These are phyloP conservation scores for Butorides virescens DNA, from an alignment of 2,113 vertebrate genomes.

Conservation along the genomic window DNA sequence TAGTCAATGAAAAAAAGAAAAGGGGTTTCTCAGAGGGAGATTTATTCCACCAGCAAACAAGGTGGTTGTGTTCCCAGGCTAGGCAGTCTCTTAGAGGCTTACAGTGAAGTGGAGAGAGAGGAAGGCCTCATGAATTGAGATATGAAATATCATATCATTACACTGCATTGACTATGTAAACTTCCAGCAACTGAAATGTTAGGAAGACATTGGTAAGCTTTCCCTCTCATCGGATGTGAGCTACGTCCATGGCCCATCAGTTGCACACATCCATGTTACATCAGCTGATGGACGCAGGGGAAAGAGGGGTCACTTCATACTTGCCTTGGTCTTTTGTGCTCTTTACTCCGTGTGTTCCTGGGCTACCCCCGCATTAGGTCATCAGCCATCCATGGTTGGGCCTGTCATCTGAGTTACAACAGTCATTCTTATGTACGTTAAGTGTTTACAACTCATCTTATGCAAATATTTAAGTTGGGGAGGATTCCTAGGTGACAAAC, in stretches of 20 bases:
- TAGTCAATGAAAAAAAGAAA: background rate
- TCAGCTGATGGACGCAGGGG: background rate
- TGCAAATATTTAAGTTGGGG: background rate
- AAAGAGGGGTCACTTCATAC: background rate
- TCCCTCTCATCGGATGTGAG: accelerated
- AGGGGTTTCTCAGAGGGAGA: background rate
- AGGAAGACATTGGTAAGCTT: background rate
- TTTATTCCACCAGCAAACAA: background rate
- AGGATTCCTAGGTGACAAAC: background rate
- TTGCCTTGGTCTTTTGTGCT: background rate
- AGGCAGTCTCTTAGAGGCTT: background rate
- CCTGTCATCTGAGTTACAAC: background rate
- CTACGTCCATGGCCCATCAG: accelerated
- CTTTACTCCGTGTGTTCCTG: background rate
- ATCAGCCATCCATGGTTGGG: background rate
- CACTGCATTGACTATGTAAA: background rate
- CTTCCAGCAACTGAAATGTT: background rate
- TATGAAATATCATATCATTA: background rate
- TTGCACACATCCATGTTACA: background rate
- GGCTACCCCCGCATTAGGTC: accelerated
- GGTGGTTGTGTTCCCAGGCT: background rate
- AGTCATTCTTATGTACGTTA: background rate
- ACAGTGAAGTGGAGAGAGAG: background rate
- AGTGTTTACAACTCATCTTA: background rate
- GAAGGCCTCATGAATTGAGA: background rate